Percentiles rank a stretch among this genome's conserved stretches.
Evolutionary conservation across 2,888 invertebrate species (phyloP).

Genomic region (Cephus pygmeus): DNA sequence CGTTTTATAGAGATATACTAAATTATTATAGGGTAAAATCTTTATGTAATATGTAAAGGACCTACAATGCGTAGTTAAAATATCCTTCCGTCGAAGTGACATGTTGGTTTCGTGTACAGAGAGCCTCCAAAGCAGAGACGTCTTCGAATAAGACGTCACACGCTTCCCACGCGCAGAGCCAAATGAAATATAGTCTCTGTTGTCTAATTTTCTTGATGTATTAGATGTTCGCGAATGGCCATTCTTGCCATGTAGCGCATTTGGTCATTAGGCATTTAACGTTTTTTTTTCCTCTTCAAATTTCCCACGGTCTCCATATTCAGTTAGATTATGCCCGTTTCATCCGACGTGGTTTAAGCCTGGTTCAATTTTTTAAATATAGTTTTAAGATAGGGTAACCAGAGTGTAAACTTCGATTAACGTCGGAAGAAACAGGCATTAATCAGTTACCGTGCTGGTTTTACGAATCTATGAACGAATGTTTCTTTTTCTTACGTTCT

Average conservation of each 20-base stretch:
- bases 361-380: no score
- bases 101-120: background rate
- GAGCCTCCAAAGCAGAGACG: conserved; percentile 23
- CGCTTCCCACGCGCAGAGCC: background rate
- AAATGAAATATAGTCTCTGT: background rate
- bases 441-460: background rate
- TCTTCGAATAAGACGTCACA: conserved; percentile 11
- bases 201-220: background rate
- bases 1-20: conserved; percentile 42
- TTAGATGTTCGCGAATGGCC: background rate
- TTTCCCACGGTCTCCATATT: background rate
- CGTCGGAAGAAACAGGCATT: no score
- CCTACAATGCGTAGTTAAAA: conserved; percentile 11
- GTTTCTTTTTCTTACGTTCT: conserved; percentile 16
- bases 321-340: background rate
- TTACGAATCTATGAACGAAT: conserved; percentile 4
- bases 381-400: no score
- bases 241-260: background rate
- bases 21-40: background rate
- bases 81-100: conserved; percentile 15
- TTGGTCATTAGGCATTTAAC: background rate
- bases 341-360: no score
- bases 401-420: no score
- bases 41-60: background rate
- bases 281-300: background rate